Evolutionary conservation across 2,797 vertebrate genomes (phyloP).

Genomic region (Gallinago solitaria): DNA sequence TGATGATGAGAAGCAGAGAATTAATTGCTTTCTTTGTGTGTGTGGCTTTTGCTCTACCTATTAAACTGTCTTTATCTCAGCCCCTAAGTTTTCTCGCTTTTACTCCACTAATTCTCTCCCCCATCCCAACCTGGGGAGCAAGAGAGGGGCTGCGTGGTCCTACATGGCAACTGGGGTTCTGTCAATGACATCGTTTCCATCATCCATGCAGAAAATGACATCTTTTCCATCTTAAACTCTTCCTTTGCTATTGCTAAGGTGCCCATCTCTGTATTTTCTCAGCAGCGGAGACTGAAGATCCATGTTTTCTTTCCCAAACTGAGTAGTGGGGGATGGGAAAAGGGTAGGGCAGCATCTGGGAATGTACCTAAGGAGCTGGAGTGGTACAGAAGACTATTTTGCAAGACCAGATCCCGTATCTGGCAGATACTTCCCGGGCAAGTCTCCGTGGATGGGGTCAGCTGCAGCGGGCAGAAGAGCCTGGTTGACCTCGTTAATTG

Average conservation of each 20-base stretch:
- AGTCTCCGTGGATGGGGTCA: neutral
- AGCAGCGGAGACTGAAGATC: neutral
- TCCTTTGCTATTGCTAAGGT: rapidly evolving
- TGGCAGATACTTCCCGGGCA: neutral
- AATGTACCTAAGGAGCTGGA: rapidly evolving
- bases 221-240: neutral
- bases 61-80: neutral
- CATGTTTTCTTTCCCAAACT: neutral
- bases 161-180: neutral
- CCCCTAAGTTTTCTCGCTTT: neutral
- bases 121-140: neutral
- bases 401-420: neutral
- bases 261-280: neutral
- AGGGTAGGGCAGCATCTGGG: neutral
- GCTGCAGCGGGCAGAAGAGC: neutral
- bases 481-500: neutral
- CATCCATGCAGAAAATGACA: too few species aligned
- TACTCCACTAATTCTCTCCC: neutral
- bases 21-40: neutral
- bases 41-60: neutral
- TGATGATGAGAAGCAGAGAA: neutral
- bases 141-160: neutral
- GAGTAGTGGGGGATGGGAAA: neutral
- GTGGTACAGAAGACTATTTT: neutral
- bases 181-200: rapidly evolving